phyloP scores from a whole-genome alignment of 2,888 invertebrate species.

The Gnatocerus cornutus region DNA sequence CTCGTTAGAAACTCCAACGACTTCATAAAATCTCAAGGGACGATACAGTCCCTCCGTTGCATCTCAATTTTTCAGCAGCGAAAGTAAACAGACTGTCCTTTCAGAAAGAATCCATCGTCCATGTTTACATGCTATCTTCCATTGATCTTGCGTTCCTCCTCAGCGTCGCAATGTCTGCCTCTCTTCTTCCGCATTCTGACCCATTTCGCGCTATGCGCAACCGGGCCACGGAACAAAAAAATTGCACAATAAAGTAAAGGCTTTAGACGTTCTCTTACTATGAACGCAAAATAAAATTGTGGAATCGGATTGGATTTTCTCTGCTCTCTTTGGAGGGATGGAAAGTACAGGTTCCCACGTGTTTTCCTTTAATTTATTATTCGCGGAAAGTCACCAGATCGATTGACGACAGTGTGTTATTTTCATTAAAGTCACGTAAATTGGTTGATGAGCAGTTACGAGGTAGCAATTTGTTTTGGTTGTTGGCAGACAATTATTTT shows the following conservation, averaged over 20 bases:
- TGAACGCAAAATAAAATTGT: not conserved
- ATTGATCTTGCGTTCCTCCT: not conserved
- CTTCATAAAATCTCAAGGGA: not conserved
- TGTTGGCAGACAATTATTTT: too few relatives aligned
- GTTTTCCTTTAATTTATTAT: not conserved
- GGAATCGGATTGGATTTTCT: not conserved
- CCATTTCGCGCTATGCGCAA: not conserved
- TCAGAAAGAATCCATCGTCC: not conserved
- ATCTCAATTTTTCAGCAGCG: constrained; percentile 1
- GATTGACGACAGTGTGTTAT: too few relatives aligned
- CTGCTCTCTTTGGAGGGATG: not conserved
- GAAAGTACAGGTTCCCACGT: constrained; percentile 1
- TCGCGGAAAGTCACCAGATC: too few relatives aligned
- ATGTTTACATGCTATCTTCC: not conserved
- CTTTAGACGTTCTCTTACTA: not conserved
- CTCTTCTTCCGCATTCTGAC: constrained; percentile 2
- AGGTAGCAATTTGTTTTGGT: too few relatives aligned
- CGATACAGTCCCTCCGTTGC: not conserved
- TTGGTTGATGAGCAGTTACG: too few relatives aligned
- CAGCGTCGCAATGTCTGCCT: not conserved
- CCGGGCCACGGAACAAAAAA: not conserved
- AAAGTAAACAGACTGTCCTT: not conserved
- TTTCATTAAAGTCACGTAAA: too few relatives aligned
- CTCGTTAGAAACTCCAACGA: not conserved
- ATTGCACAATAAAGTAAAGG: constrained; percentile 1